These are phyloP conservation scores for Paracentrotus lividus DNA, from an alignment of 53 echinoderm and acorn worm species.

Conservation along the genomic window DNA sequence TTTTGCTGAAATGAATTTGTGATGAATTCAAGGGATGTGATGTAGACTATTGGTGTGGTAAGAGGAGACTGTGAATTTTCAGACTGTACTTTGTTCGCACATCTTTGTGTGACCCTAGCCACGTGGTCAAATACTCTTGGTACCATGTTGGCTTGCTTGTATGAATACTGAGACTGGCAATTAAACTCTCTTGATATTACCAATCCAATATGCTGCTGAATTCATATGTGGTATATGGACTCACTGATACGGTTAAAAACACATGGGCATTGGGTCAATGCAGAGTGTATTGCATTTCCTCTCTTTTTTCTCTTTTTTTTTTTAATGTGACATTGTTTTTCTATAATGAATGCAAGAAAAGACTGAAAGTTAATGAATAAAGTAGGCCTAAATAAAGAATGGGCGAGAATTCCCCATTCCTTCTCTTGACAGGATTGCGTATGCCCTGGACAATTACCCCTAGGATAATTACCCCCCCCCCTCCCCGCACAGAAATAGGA, in stretches of 20 bases:
- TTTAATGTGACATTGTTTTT: not conserved
- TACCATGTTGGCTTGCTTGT: constrained; percentile 26
- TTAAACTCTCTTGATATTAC: constrained; percentile 10
- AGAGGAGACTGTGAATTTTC: not conserved
- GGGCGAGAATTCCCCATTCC: not conserved
- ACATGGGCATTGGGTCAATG: not conserved
- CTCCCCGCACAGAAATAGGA: no score
- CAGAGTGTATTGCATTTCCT: no score
- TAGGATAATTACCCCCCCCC: no score
- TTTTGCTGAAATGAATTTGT: not conserved
- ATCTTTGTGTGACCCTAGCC: constrained; percentile 55
- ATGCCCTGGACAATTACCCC: no score
- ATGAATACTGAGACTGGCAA: constrained; percentile 23
- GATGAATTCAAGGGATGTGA: no score
- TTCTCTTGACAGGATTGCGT: no score
- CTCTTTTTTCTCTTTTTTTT: no score
- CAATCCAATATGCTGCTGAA: not conserved
- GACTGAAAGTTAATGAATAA: no score
- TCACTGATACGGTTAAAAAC: not conserved
- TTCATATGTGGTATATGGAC: not conserved
- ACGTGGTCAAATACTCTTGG: constrained; percentile 34
- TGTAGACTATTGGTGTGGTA: not conserved
- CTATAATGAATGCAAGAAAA: not conserved
- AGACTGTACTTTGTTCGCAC: constrained; percentile 2
- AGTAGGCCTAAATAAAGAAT: not conserved